phyloP scores from a whole-genome alignment of 2,113 vertebrate species.

The Sebastes fasciatus region DNA sequence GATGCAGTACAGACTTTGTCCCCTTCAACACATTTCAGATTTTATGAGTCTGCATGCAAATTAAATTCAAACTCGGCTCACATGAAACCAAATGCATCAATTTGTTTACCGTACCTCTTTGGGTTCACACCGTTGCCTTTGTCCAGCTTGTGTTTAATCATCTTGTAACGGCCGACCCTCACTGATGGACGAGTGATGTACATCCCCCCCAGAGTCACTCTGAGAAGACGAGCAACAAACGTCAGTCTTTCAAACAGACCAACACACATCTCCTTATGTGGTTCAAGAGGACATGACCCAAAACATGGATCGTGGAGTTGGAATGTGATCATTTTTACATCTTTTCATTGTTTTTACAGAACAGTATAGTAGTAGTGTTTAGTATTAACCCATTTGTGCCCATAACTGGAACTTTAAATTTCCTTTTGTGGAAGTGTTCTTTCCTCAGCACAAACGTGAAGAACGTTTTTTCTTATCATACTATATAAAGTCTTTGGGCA shows the following conservation, averaged over 20 bases:
- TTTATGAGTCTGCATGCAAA: background rate
- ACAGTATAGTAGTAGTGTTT: too few relatives aligned
- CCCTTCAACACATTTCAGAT: background rate
- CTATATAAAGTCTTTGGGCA: too few relatives aligned
- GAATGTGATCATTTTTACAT: too few relatives aligned
- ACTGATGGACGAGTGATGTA: conserved; percentile 82
- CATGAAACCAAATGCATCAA: background rate
- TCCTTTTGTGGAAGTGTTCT: too few relatives aligned
- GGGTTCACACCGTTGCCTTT: conserved; percentile 86
- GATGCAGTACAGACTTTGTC: background rate
- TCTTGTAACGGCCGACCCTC: conserved; percentile 84
- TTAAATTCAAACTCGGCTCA: background rate
- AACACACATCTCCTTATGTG: background rate
- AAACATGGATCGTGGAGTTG: background rate
- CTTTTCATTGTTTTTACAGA: too few relatives aligned
- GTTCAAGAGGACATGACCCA: background rate
- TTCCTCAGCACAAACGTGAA: too few relatives aligned
- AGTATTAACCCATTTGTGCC: background rate
- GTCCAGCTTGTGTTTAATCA: conserved; percentile 89
- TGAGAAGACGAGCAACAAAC: conserved; percentile 38
- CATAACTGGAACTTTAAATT: background rate
- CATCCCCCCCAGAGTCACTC: conserved; percentile 85
- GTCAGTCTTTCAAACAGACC: background rate
- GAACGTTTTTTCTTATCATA: too few relatives aligned
- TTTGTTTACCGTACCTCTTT: conserved; percentile 75